Evolutionary conservation across 2,888 invertebrate genomes (phyloP).

Genomic region (Ectemnius cavifrons): DNA sequence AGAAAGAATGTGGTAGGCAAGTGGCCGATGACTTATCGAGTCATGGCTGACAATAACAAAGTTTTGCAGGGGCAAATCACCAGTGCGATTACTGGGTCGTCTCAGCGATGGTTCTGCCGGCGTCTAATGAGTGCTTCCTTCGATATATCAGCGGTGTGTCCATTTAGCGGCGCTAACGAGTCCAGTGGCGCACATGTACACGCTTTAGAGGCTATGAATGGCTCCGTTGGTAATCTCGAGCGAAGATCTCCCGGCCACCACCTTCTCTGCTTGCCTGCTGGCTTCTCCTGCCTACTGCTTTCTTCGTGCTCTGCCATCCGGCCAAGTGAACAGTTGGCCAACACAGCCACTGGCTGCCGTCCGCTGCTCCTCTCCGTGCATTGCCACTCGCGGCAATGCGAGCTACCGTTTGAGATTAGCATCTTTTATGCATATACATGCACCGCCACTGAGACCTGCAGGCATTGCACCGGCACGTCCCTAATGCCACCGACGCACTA

Average conservation of each 20-base stretch:
- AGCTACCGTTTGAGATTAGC: slow-evolving; percentile 74
- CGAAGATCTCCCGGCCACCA: slow-evolving; percentile 61
- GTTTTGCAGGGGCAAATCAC: slow-evolving; percentile 44
- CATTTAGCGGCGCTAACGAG: slow-evolving; percentile 71
- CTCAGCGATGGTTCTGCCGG: neutral
- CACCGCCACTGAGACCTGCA: slow-evolving; percentile 40
- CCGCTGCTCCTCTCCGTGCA: too few relatives aligned
- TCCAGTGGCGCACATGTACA: slow-evolving; percentile 49
- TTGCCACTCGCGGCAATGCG: slow-evolving; percentile 67
- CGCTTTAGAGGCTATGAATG: slow-evolving; percentile 56
- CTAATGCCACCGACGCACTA: too few relatives aligned
- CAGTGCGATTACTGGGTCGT: slow-evolving; percentile 43
- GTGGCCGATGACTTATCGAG: slow-evolving; percentile 35
- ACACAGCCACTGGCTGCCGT: slow-evolving; percentile 49
- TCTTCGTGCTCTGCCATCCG: slow-evolving; percentile 8
- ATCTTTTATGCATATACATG: slow-evolving; percentile 68
- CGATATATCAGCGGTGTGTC: slow-evolving; percentile 63
- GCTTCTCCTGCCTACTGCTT: too few relatives aligned
- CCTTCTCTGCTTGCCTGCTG: too few relatives aligned
- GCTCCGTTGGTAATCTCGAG: slow-evolving; percentile 62
- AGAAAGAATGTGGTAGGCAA: slow-evolving; percentile 1
- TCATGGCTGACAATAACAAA: slow-evolving; percentile 46
- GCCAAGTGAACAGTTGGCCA: slow-evolving; percentile 56
- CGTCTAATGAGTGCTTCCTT: slow-evolving; percentile 47
- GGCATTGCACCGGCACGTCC: slow-evolving; percentile 26